A percentile compares a stretch with the other conserved stretches of the same genome.
Evolutionary conservation across 2,113 vertebrate genomes (phyloP).

Genomic region (Thomomys bottae): DNA sequence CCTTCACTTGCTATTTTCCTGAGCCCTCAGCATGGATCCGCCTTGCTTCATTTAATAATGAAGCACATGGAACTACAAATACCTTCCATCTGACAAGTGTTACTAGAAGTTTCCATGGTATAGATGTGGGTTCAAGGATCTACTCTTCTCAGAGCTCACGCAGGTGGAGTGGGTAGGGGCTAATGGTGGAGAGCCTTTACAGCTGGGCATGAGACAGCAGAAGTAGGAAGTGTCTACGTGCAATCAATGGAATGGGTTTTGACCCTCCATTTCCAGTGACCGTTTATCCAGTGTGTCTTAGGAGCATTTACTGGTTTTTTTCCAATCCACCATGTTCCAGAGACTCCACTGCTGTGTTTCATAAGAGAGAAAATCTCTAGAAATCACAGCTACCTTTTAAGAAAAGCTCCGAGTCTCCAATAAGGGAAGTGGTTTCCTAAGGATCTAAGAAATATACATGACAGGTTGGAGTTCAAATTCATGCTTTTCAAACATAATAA

Average conservation of each 20-base stretch:
- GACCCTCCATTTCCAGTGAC: not conserved
- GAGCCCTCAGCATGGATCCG: not conserved
- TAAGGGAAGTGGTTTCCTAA: not conserved
- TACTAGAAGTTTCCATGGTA: not conserved
- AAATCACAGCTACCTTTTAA: not conserved
- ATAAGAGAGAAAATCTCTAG: not conserved
- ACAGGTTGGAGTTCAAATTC: not conserved
- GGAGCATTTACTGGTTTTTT: not conserved
- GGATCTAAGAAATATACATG: not conserved
- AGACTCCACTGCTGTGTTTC: not conserved
- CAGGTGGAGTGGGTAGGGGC: accelerated
- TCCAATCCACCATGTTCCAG: not conserved
- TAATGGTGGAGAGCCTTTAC: too few relatives aligned
- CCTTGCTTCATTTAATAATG: not conserved
- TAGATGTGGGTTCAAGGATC: not conserved
- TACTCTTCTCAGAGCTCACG: not conserved
- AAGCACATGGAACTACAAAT: not conserved
- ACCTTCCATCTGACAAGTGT: not conserved
- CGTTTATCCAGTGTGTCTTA: accelerated
- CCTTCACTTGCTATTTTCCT: not conserved
- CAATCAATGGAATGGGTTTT: not conserved
- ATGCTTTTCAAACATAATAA: not conserved
- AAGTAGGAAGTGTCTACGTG: not conserved
- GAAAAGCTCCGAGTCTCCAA: not conserved
- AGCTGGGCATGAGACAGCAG: accelerated